Evolutionary conservation across 1,140 invertebrate genomes (phyloP).

Genomic region (Habropoda laboriosa): DNA sequence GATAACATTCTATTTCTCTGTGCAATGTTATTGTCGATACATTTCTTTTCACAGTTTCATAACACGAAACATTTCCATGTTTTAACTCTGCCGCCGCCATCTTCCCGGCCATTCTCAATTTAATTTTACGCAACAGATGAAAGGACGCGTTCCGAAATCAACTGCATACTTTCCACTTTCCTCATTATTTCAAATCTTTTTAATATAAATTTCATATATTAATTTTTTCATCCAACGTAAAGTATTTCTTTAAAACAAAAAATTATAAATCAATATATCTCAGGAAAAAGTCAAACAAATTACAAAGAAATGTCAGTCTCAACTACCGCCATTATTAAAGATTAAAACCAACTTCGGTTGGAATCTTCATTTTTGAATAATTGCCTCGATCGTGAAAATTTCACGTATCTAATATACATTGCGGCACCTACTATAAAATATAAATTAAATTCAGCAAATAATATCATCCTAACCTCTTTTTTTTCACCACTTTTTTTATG

Average conservation of each 20-base stretch:
- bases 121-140: constrained; percentile 36
- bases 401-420: too few species aligned
- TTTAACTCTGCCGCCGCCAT: constrained; percentile 75
- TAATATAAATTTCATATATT: neutral
- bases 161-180: neutral
- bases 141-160: constrained; percentile 37
- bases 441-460: too few species aligned
- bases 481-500: too few species aligned
- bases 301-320: neutral
- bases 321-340: neutral
- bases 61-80: constrained; percentile 63
- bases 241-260: too few species aligned
- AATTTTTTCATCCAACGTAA: neutral
- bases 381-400: too few species aligned
- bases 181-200: neutral
- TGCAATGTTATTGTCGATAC: constrained; percentile 43
- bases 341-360: too few species aligned
- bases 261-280: neutral
- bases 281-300: neutral
- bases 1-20: constrained; percentile 66
- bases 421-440: too few species aligned
- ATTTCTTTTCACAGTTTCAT: constrained; percentile 59
- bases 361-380: too few species aligned
- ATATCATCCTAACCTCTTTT: too few species aligned
- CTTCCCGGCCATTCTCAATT: constrained; percentile 64